Percentiles rank a stretch among this genome's conserved stretches.
Evolutionary conservation across 2,113 vertebrate genomes (phyloP).

Genomic region (Triplophysa dalaica): DNA sequence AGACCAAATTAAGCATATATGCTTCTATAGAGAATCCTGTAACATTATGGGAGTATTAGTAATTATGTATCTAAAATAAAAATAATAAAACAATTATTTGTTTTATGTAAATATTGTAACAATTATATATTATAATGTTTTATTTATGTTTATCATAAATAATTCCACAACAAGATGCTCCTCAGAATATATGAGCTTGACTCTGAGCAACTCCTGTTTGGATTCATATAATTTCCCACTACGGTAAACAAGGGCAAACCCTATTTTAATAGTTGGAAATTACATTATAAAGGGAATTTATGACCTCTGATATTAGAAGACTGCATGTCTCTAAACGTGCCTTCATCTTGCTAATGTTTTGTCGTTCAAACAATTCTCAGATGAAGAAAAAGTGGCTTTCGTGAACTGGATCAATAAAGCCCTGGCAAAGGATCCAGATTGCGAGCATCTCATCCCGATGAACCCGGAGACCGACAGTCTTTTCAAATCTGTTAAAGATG

Average conservation of each 20-base stretch:
- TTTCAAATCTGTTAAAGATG: conserved; percentile 90
- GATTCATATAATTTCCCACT: neutral
- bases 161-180: neutral
- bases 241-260: neutral
- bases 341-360: conserved; percentile 27
- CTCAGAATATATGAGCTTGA: neutral
- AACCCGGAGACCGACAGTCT: conserved; percentile 83
- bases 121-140: too few species aligned
- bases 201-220: neutral
- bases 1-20: too few species aligned
- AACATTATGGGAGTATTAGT: neutral
- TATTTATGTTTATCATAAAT: neutral
- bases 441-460: conserved; percentile 89
- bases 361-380: conserved; percentile 65
- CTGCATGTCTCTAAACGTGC: conserved; percentile 17
- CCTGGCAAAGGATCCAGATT: conserved; percentile 88
- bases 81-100: too few species aligned
- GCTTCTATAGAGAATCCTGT: neutral
- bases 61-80: too few species aligned
- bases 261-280: neutral
- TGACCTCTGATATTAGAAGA: neutral
- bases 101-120: too few species aligned
- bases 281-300: conserved; percentile 11
- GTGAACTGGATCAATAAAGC: conserved; percentile 98
- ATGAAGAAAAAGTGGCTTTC: conserved; percentile 98